A percentile compares a stretch with the other conserved stretches of the same genome.
These are phyloP conservation scores for Musca domestica DNA, from an alignment of 1,140 invertebrate genomes.

Conservation along the genomic window DNA sequence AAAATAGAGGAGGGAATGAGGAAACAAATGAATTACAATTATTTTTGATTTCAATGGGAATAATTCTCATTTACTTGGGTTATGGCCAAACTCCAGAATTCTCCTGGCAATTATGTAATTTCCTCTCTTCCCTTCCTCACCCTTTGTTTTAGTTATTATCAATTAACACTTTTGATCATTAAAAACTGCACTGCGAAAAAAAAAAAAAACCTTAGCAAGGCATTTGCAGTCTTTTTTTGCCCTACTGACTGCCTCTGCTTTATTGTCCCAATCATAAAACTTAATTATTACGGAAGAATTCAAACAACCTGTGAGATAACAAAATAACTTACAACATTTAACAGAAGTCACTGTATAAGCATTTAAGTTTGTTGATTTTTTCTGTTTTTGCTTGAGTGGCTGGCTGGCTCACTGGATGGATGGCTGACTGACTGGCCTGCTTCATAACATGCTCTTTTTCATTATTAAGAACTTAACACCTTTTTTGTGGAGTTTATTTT, in stretches of 20 bases:
- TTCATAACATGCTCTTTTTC: constrained; percentile 1
- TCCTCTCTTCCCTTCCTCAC: too few species aligned
- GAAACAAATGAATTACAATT: too few species aligned
- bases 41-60: too few species aligned
- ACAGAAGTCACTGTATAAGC: too few species aligned
- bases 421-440: background rate
- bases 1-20: too few species aligned
- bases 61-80: too few species aligned
- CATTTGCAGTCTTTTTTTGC: background rate
- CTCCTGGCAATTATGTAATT: too few species aligned
- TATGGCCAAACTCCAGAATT: too few species aligned
- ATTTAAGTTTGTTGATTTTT: too few species aligned
- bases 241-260: background rate
- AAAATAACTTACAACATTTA: background rate
- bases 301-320: constrained; percentile 1
- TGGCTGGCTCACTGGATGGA: background rate
- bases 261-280: constrained; percentile 16
- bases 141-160: constrained; percentile 6
- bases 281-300: constrained; percentile 20
- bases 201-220: background rate
- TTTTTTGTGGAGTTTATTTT: constrained; percentile 26
- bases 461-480: constrained; percentile 31
- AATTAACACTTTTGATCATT: constrained; percentile 8
- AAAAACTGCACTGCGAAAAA: background rate
- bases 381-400: background rate